Evolutionary conservation across 2,888 invertebrate species (phyloP), one percentile per base, ranked within the genome.

Genomic region (Eurytoma californica): DNA sequence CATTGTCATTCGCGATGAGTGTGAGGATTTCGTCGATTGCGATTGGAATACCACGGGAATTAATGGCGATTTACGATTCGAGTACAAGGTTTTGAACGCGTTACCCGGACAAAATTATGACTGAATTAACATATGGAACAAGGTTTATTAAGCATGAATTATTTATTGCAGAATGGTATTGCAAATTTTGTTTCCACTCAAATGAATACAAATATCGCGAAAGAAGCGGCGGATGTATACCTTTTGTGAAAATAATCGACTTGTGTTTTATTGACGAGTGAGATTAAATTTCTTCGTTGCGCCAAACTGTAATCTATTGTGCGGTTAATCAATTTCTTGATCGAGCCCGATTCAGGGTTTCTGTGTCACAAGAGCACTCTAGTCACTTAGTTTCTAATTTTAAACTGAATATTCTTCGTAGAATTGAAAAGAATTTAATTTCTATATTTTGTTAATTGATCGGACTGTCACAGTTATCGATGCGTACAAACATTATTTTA

Each of bases 1-100:
- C 24, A 75, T 80, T 74, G 67, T 5, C 18, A 80, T 80, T 77
- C 80, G 20, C 4, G 18, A 18, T 60, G 18, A 67, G 80, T 78
- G 60, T 74, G 61, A 63, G 75, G 67, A 55, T 75, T 72, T 39
- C 18, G 72, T 20, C 61, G 14, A 60, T 53, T 72, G 60, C n/a
- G 65, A 75, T 75, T 28, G 47, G 66, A 60, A 75, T 79, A 39
- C 39, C 39, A 39, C 5, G 3, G 3, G 39, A 39, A 39, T 39
- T 7, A 39, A 39, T 7, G 7, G 39, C 28, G 4, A 18, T 51
- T 30, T 49, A 47, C 13, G 2, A 39, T n/a, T 77, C 66, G 12
- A 51, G 47, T 51, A 69, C 78, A 69, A 73, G 68, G 72, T 13
- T 72, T 67, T n/a, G 9, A 30, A 53, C 39, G 39, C 12, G 39